Percentiles rank a stretch among this genome's conserved stretches.
These are phyloP conservation scores for Melitaea athalia DNA, from an alignment of 2,888 invertebrate genomes.

Conservation along the genomic window DNA sequence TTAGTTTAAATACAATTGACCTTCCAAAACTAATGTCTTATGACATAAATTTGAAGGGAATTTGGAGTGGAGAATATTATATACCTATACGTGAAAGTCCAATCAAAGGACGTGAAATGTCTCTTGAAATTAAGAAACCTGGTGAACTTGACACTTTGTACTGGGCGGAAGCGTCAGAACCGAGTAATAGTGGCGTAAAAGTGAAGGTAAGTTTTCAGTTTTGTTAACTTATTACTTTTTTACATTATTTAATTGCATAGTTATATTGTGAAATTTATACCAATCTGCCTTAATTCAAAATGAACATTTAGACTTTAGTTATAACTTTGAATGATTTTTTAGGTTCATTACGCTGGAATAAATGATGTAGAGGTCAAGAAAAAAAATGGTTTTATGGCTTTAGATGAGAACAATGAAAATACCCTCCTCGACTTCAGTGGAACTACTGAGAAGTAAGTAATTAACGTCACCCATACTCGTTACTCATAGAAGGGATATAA, in stretches of 20 bases:
- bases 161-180: slow-evolving; percentile 51
- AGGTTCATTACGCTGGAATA: slow-evolving; percentile 58
- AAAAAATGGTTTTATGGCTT: slow-evolving; percentile 43
- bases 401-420: slow-evolving; percentile 24
- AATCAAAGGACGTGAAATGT: slow-evolving; percentile 28
- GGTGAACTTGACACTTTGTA: slow-evolving; percentile 53
- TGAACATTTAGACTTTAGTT: too few species aligned
- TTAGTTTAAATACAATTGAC: too few species aligned
- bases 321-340: slow-evolving; percentile 9
- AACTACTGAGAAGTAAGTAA: slow-evolving; percentile 48
- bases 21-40: background rate
- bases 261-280: background rate
- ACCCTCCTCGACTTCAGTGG: slow-evolving; percentile 64
- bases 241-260: too few species aligned
- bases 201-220: slow-evolving; percentile 52
- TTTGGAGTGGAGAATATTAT: slow-evolving; percentile 51
- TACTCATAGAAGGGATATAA: too few species aligned
- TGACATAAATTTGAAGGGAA: slow-evolving; percentile 38
- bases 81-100: slow-evolving; percentile 41
- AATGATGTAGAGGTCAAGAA: slow-evolving; percentile 48
- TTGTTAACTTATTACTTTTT: too few species aligned
- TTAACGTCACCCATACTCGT: too few species aligned
- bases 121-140: slow-evolving; percentile 43
- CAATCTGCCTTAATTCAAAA: too few species aligned
- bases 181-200: slow-evolving; percentile 42